Percentiles rank a stretch among this genome's conserved stretches.
phyloP scores from a whole-genome alignment of 2,797 vertebrate genomes.

The Poecilia wingei region DNA sequence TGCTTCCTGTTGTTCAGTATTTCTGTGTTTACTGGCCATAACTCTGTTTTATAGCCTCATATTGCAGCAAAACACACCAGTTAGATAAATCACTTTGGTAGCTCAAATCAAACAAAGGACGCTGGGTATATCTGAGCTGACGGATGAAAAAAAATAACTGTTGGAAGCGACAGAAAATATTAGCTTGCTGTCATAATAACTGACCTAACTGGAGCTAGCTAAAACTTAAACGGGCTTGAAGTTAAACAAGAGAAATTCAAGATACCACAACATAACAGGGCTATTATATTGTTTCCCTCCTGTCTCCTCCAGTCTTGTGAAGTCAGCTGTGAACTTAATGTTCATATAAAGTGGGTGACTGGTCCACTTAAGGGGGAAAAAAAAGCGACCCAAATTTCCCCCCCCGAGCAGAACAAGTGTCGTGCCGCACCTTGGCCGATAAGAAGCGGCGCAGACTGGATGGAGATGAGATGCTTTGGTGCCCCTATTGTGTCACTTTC shows the following conservation, averaged over 20 bases:
- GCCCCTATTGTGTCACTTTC: slow-evolving; percentile 76
- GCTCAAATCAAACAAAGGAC: neutral
- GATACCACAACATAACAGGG: slow-evolving; percentile 4
- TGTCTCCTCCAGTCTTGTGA: slow-evolving; percentile 46
- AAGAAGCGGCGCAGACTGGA: slow-evolving; percentile 49
- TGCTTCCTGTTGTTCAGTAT: slow-evolving; percentile 12
- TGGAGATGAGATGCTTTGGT: slow-evolving; percentile 58
- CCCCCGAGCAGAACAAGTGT: slow-evolving; percentile 43
- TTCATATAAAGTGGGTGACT: slow-evolving; percentile 62
- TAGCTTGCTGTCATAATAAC: neutral
- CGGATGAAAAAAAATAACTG: neutral
- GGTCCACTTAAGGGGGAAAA: slow-evolving; percentile 42
- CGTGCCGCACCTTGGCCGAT: slow-evolving; percentile 57
- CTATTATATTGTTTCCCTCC: slow-evolving; percentile 57
- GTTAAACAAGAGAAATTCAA: slow-evolving; percentile 5
- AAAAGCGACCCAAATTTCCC: slow-evolving; percentile 37
- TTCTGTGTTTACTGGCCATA: slow-evolving; percentile 4
- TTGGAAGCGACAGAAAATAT: neutral
- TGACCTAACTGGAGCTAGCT: neutral
- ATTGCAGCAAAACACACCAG: neutral
- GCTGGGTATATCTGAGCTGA: neutral
- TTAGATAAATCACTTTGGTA: neutral
- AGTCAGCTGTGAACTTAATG: slow-evolving; percentile 51
- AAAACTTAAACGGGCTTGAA: neutral
- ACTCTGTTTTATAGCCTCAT: neutral